Percentiles rank a stretch among this genome's conserved stretches.
These are phyloP conservation scores for Diadromus collaris DNA, from an alignment of 2,888 invertebrate genomes.

Conservation along the genomic window DNA sequence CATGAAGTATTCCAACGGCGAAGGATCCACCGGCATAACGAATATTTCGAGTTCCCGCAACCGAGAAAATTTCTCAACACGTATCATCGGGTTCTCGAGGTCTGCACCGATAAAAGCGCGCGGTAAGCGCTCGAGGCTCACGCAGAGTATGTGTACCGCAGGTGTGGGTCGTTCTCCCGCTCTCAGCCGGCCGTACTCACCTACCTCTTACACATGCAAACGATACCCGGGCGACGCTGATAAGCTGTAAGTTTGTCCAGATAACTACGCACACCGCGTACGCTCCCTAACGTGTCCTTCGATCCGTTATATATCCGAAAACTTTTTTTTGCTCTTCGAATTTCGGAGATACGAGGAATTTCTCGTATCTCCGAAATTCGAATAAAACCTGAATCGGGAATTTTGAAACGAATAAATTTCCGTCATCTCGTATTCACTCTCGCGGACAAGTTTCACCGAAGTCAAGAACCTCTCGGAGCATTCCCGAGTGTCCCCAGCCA, in stretches of 20 bases:
- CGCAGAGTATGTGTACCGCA: background rate
- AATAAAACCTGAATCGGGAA: slow-evolving; percentile 5
- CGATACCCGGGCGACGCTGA: slow-evolving; percentile 69
- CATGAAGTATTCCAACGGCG: background rate
- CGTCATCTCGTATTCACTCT: background rate
- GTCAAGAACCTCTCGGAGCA: slow-evolving; percentile 27
- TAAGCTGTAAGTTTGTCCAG: slow-evolving; percentile 69
- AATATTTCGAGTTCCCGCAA: background rate
- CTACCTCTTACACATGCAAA: slow-evolving; percentile 18
- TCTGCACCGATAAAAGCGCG: slow-evolving; percentile 21
- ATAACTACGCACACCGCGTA: slow-evolving; percentile 64
- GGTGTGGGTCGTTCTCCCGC: slow-evolving; percentile 12
- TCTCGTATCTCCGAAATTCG: background rate
- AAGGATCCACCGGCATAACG: background rate
- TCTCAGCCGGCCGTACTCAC: background rate
- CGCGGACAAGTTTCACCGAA: slow-evolving; percentile 11
- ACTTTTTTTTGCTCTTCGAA: background rate
- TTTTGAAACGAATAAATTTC: background rate
- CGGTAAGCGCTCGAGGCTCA: background rate
- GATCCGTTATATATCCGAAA: slow-evolving; percentile 4
- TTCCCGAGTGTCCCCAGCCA: background rate
- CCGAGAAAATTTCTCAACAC: slow-evolving; percentile 28
- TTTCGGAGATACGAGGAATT: background rate
- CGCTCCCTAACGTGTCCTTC: slow-evolving; percentile 40
- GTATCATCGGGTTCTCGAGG: slow-evolving; percentile 15